Evolutionary conservation across 2,888 invertebrate species (phyloP).

Genomic region (Plagiodera versicolora): DNA sequence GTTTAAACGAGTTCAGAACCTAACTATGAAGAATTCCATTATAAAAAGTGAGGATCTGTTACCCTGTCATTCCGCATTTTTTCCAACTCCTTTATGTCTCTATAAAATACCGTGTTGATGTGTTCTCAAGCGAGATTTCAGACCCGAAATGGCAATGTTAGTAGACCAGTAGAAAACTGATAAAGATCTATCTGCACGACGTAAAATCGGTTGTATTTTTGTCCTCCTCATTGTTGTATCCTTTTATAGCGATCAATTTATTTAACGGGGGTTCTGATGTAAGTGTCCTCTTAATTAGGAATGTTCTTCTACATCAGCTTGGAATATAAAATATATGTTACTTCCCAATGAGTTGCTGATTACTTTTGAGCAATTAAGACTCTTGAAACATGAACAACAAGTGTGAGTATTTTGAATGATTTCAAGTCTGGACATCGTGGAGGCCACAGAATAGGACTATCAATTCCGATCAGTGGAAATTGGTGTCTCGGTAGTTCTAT

Average conservation of each 20-base stretch:
- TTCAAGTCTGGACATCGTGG: too few relatives aligned
- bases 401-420: too few relatives aligned
- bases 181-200: constrained; percentile 14
- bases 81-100: neutral
- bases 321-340: too few relatives aligned
- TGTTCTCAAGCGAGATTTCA: neutral
- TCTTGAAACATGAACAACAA: too few relatives aligned
- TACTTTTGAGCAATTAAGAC: too few relatives aligned
- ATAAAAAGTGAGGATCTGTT: neutral
- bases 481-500: too few relatives aligned
- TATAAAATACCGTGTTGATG: neutral
- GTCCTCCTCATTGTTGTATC: constrained; percentile 12
- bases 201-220: constrained; percentile 2
- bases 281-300: too few relatives aligned
- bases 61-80: neutral
- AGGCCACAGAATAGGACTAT: too few relatives aligned
- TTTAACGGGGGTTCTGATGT: neutral
- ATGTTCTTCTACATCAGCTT: too few relatives aligned
- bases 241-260: constrained; percentile 7
- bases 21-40: neutral
- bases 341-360: too few relatives aligned
- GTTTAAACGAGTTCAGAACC: neutral
- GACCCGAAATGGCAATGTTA: neutral
- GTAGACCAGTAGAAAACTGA: constrained; percentile 12
- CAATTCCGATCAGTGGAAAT: too few relatives aligned